phyloP scores from a whole-genome alignment of 2,797 vertebrate species.

The Enteromius fasciolatus region DNA sequence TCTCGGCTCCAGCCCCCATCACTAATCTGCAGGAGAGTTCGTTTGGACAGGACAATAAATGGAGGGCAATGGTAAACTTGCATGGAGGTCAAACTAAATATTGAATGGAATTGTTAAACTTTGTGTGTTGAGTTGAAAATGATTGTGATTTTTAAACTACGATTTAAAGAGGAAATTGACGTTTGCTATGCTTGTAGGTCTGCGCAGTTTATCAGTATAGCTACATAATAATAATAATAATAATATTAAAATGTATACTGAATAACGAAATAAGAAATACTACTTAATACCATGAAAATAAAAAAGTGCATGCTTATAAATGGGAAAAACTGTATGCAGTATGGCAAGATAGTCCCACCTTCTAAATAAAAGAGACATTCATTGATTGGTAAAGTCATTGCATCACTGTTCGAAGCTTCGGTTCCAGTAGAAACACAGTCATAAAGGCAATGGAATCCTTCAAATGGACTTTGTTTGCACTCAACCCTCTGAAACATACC shows the following conservation, averaged over 20 bases:
- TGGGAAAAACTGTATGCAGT: too few species aligned
- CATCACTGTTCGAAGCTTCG: too few species aligned
- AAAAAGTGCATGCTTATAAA: too few species aligned
- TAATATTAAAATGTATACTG: background rate
- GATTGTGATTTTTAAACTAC: background rate
- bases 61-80: background rate
- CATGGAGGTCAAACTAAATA: background rate
- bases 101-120: constrained; percentile 5
- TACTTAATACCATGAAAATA: too few species aligned
- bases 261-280: background rate
- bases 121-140: background rate
- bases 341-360: too few species aligned
- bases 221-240: background rate
- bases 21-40: background rate
- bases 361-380: too few species aligned
- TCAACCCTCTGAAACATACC: background rate
- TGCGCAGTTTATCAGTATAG: background rate
- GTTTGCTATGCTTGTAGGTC: background rate
- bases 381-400: too few species aligned
- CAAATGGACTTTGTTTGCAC: background rate
- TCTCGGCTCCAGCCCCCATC: background rate
- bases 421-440: too few species aligned
- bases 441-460: too few species aligned
- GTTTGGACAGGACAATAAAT: background rate
- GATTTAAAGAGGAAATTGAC: background rate